A percentile compares a stretch with the other conserved stretches of the same genome.
Conservation (phyloP, 2,797 vertebrate genomes). For the Petrocephalus sullivani region DNA sequence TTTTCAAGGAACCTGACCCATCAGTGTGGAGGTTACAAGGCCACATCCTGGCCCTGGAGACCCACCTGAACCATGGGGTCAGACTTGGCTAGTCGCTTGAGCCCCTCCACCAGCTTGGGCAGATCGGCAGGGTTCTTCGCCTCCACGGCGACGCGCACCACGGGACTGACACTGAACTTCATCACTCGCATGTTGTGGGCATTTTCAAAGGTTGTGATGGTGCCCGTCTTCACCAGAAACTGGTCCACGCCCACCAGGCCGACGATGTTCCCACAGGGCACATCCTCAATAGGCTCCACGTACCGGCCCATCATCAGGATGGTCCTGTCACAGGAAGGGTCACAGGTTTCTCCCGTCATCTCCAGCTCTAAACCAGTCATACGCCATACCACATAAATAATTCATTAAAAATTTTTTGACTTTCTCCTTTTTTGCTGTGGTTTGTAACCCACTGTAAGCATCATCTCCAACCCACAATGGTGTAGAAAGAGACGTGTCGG, state of each 20-base stretch:
- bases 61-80: conserved; percentile 42
- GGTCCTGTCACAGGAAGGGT: conserved; percentile 33
- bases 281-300: conserved; percentile 49
- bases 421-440: background rate
- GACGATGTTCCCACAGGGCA: conserved; percentile 49
- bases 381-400: background rate
- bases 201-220: conserved; percentile 42
- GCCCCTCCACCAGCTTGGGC: conserved; percentile 48
- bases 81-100: conserved; percentile 48
- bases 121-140: conserved; percentile 47
- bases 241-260: conserved; percentile 48
- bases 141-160: conserved; percentile 45
- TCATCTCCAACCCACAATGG: background rate
- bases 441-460: background rate
- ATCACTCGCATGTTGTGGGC: conserved; percentile 48
- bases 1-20: background rate
- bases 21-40: background rate
- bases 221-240: conserved; percentile 44
- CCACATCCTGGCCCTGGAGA: background rate
- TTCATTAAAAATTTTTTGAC: background rate
- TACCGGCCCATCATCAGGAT: conserved; percentile 52
- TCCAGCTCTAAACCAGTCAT: background rate
- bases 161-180: conserved; percentile 49
- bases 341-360: background rate
- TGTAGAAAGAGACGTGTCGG: background rate